Percentiles rank a stretch among this genome's conserved stretches.
These are phyloP conservation scores for Neocrepidodera transversa DNA, from an alignment of 2,888 invertebrate species.

Conservation along the genomic window DNA sequence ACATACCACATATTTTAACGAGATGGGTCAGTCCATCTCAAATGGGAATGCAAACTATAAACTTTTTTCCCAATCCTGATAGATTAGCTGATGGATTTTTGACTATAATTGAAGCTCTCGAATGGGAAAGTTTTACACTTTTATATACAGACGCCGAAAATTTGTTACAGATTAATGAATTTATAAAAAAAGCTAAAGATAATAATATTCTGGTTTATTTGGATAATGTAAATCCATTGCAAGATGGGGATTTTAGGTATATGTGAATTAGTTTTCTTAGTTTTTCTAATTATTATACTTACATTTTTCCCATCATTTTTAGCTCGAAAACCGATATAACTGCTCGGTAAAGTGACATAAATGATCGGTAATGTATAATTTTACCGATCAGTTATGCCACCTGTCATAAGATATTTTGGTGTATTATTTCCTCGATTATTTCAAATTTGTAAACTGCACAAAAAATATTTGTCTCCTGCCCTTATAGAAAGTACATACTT, in stretches of 20 bases:
- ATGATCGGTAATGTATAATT: too few relatives aligned
- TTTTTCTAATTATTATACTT: too few relatives aligned
- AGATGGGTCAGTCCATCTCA: constrained; percentile 24
- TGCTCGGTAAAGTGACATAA: too few relatives aligned
- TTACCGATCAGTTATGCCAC: too few relatives aligned
- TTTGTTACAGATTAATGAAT: constrained; percentile 62
- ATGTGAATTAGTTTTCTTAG: too few relatives aligned
- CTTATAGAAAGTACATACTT: too few relatives aligned
- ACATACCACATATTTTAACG: constrained; percentile 33
- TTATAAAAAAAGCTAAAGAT: constrained; percentile 61
- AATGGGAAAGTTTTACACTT: constrained; percentile 67
- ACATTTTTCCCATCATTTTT: too few relatives aligned
- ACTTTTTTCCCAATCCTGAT: constrained; percentile 67
- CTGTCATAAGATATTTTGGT: too few relatives aligned
- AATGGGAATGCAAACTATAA: constrained; percentile 57
- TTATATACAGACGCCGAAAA: constrained; percentile 67
- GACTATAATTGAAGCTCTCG: constrained; percentile 60
- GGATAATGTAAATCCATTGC: constrained; percentile 55
- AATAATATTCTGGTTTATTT: constrained; percentile 55
- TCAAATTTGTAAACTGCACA: too few relatives aligned
- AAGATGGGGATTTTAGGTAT: constrained; percentile 64
- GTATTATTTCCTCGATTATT: too few relatives aligned
- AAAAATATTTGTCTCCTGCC: too few relatives aligned
- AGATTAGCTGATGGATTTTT: constrained; percentile 46
- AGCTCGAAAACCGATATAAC: too few relatives aligned